Evolutionary conservation across 35 echinoderm and acorn worm species (phyloP), one percentile per base, ranked within the genome.

Genomic region (Eucidaris tribuloides): DNA sequence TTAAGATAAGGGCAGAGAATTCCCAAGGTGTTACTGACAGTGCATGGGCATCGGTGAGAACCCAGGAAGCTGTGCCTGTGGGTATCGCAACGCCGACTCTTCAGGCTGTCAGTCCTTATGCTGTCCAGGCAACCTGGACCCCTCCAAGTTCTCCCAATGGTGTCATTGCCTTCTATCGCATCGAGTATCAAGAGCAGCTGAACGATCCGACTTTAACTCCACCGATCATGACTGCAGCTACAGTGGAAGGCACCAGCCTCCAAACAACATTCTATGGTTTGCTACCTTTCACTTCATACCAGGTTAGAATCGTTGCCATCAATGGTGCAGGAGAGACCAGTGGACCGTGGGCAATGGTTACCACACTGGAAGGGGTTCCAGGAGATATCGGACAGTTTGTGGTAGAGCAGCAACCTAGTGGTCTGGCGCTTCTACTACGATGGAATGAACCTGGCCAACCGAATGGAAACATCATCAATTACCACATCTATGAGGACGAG

Each of bases 401-500:
- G 2, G 95, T 93, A 23, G 90, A 93, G 63, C 86, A 93, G 56
- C 76, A 82, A 33, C 62, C 86, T 29, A 84, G 83, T 83, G 95
- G 90, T 1, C 41, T 74, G 24, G 83, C 85, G 14, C 45, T 93
- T 11, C 34, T 90, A n/a, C 55, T 98, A 13, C 41, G 87, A 23
- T 93, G 95, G 95, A 45, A 76, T 49, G 64, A 58, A 38, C 95
- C 95, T 11, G 86, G 90, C 59, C 82, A 85, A 38, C 86, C 87
- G 7, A 98, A 89, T 79, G 95, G 90, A 27, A 70, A 86, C 39
- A 93, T 98, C 36, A 85, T 44, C 32, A 62, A 85, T 29, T 98
- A 98, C 56, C 76, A 56, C 44, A 93, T 93, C n/a, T 98, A 98
- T 44, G 90, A 98, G 71, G 93, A 96, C 81, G 85, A 86, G 50